Evolutionary conservation across 2,113 vertebrate species (phyloP).

Genomic region (Arenaria interpres): DNA sequence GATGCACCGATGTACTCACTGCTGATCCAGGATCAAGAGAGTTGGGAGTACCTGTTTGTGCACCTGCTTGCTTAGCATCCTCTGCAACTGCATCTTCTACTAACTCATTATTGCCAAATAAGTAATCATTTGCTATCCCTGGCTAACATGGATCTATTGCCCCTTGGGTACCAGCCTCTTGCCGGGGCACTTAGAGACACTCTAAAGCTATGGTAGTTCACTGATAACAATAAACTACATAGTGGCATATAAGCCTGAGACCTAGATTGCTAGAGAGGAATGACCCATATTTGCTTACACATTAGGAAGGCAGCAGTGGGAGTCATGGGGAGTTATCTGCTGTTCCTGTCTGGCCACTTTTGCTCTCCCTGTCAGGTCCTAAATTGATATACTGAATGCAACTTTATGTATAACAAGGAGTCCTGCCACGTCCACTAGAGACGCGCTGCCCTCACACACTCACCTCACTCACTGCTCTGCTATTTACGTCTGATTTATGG

Average conservation of each 20-base stretch:
- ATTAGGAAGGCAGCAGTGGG: neutral
- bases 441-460: neutral
- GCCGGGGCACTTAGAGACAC: too few relatives aligned
- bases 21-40: neutral
- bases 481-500: slow-evolving; percentile 48
- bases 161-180: neutral
- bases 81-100: neutral
- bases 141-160: rapidly evolving
- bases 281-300: neutral
- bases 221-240: neutral
- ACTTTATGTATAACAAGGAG: neutral
- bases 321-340: neutral
- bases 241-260: neutral
- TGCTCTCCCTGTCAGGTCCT: neutral
- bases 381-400: neutral
- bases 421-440: neutral
- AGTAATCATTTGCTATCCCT: neutral
- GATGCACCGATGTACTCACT: neutral
- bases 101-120: neutral
- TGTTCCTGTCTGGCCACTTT: neutral
- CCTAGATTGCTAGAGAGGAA: neutral
- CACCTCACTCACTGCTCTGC: neutral
- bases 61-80: neutral
- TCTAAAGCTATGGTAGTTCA: neutral
- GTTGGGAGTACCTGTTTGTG: rapidly evolving